A percentile compares a stretch with the other conserved stretches of the same genome.
Evolutionary conservation across 1,140 invertebrate genomes (phyloP).

Genomic region (Ridgeia piscesae): DNA sequence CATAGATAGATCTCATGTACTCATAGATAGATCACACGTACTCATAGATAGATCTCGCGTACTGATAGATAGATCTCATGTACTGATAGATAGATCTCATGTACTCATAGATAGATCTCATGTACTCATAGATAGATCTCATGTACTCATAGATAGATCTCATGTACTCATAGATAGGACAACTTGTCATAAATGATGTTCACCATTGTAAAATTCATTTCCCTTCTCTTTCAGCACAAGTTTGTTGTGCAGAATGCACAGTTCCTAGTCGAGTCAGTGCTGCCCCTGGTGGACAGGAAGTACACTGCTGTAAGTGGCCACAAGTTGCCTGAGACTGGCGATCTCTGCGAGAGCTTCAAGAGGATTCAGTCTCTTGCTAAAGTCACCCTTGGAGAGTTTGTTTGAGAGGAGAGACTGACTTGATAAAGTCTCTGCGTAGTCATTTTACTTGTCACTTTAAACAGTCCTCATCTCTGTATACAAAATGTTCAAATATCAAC

Average conservation of each 20-base stretch:
- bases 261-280: constrained; percentile 8
- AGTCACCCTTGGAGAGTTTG: not conserved
- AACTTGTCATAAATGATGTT: not conserved
- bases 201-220: constrained; percentile 1
- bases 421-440: not conserved
- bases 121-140: no score
- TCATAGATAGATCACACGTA: no score
- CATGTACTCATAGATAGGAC: no score
- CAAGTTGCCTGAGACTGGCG: not conserved
- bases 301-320: not conserved
- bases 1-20: no score
- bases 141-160: no score
- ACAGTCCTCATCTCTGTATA: no score
- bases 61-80: no score
- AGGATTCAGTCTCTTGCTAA: not conserved
- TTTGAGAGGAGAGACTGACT: not conserved
- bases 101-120: no score
- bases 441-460: not conserved
- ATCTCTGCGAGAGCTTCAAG: not conserved
- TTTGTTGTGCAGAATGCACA: constrained; percentile 7
- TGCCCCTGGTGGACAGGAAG: constrained; percentile 1
- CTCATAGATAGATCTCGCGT: no score
- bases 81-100: no score
- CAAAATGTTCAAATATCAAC: no score
- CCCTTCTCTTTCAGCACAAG: constrained; percentile 10